Base-by-base conservation (phyloP, 2,113 vertebrate genomes). In the Siphamia tubifer region DNA sequence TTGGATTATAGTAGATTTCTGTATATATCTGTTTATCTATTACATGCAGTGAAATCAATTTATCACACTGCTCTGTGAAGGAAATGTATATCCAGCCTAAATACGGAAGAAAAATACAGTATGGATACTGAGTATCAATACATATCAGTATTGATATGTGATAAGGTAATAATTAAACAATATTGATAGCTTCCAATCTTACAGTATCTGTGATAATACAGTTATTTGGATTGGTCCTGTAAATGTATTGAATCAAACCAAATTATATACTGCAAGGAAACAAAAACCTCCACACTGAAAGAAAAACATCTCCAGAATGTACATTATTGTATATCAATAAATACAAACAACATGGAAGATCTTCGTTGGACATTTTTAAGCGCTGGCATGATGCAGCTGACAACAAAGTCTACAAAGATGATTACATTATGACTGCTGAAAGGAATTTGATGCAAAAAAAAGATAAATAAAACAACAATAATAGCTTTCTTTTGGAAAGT, bases 281-380 rank as follows among this genome's bases (percentile, higher is more conserved):
- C 34, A 58, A 17, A 53, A 39, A 19, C 7, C 24, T 35, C 64
- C 12, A 48, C 15, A 30, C 45, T 48, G 45, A n/a, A 11, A 30
- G 38, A 42, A 77, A 73, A 51, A 51, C 62, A 78, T 77, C 36
- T 75, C 49, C 65, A 71, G 61, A 85, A 81, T 80, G 45, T 66
- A 83, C 63, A 85, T 61, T 47, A 55, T 10, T 51, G 48, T 68
- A 69, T 79, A 74, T 75, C 55, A 91, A 90, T 91, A 91, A 90
- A 91, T 91, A 87, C 70, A 81, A 38, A 67, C 53, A 67, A 85
- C 64, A 63, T 62, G 66, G 57, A 70, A 74, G 66, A 83, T 57
- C 57, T 71, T 43, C 24, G 28, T 30, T 15, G 40, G 30, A 72
- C 32, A 55, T 68, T n/a, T 53, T 57, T 17, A 36, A 54, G 51